These are phyloP conservation scores for Ichneumoninae sp. DNA, from an alignment of 2,888 invertebrate genomes.

Conservation along the genomic window DNA sequence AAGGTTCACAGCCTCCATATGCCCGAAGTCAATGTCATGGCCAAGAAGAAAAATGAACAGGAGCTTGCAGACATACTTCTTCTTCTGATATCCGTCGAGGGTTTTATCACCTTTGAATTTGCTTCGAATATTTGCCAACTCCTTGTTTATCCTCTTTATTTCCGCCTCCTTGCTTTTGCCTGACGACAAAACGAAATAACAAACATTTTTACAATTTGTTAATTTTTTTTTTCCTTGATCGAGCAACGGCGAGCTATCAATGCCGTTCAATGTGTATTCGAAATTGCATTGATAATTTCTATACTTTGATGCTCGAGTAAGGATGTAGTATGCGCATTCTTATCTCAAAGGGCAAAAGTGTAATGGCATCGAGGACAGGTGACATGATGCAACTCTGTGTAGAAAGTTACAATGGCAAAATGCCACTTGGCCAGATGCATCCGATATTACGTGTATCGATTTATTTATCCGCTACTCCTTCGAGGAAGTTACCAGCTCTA, in stretches of 20 bases:
- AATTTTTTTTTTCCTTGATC: not conserved
- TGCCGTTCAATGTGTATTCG: not conserved
- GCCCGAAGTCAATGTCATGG: slow-evolving; percentile 99
- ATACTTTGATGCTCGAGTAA: not conserved
- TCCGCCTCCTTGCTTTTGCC: slow-evolving; percentile 99
- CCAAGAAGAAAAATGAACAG: slow-evolving; percentile 99
- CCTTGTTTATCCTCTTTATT: slow-evolving; percentile 99
- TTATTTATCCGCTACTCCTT: slow-evolving; percentile 6
- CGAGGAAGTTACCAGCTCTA: not conserved
- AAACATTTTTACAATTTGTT: not conserved
- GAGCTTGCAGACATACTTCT: slow-evolving; percentile 99
- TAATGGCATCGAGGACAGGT: slow-evolving; percentile 46
- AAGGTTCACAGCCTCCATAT: slow-evolving; percentile 99
- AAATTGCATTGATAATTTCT: not conserved
- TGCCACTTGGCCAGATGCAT: slow-evolving; percentile 75
- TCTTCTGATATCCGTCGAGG: slow-evolving; percentile 99
- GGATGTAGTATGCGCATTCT: slow-evolving; percentile 23
- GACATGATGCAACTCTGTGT: slow-evolving; percentile 59
- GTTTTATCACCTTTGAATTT: slow-evolving; percentile 99
- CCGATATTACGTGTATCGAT: slow-evolving; percentile 66
- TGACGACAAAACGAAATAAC: slow-evolving; percentile 81
- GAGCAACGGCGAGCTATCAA: not conserved
- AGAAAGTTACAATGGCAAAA: slow-evolving; percentile 72
- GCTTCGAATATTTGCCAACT: slow-evolving; percentile 99
- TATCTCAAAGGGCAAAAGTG: slow-evolving; percentile 45